These are phyloP conservation scores for Nothocercus nigrocapillus DNA, from an alignment of 2,113 vertebrate genomes.

Conservation along the genomic window DNA sequence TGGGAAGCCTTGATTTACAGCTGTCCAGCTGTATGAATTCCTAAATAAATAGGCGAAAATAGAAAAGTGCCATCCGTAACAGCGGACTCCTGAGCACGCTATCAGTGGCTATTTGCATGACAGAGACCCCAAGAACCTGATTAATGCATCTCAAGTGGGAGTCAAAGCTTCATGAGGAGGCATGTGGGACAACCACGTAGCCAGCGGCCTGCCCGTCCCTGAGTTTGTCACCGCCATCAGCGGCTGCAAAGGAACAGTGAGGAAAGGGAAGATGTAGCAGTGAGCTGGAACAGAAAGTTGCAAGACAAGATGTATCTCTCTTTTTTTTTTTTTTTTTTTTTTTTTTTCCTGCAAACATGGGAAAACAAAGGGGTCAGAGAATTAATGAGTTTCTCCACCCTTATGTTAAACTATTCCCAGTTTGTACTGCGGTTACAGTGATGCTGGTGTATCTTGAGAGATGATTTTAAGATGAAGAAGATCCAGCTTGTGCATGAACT, in stretches of 20 bases:
- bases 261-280: neutral
- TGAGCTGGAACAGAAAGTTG: slow-evolving; percentile 47
- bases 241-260: neutral
- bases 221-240: neutral
- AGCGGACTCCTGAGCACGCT: neutral
- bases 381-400: slow-evolving; percentile 39
- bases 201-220: neutral
- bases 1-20: slow-evolving; percentile 37
- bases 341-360: neutral
- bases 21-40: neutral
- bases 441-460: neutral
- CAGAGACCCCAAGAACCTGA: neutral
- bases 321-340: neutral
- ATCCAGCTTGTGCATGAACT: slow-evolving; percentile 25
- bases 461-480: slow-evolving; percentile 15
- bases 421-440: neutral
- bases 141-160: neutral
- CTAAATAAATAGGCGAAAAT: slow-evolving; percentile 25
- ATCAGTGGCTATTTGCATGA: neutral
- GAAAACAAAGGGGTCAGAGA: slow-evolving; percentile 21
- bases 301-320: slow-evolving; percentile 15
- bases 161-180: neutral
- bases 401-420: neutral
- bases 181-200: neutral
- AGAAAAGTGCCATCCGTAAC: neutral